Evolutionary conservation across 64 coral and sea anemone genomes (phyloP).

Genomic region (Actinia tenebrosa): DNA sequence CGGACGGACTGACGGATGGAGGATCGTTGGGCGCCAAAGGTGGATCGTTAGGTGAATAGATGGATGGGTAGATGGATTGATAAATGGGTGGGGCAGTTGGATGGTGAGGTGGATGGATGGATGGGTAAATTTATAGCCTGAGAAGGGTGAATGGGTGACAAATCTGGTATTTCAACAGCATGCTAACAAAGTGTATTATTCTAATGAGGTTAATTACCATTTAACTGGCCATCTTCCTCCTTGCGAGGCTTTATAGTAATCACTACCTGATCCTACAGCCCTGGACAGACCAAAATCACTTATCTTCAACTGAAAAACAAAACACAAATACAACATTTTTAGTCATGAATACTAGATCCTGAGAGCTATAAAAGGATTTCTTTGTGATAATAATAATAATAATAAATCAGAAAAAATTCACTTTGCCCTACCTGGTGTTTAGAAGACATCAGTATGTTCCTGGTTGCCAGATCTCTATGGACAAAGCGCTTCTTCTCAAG

Average conservation of each 20-base stretch:
- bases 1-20: no score
- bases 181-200: background rate
- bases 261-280: conserved; percentile 89
- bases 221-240: conserved; percentile 99
- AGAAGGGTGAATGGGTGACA: no score
- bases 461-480: conserved; percentile 95
- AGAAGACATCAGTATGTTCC: conserved; percentile 90
- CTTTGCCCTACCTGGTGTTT: conserved; percentile 69
- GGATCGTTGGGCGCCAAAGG: no score
- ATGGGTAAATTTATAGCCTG: no score
- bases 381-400: no score
- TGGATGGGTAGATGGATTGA: no score
- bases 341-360: background rate
- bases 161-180: no score
- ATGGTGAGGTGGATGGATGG: no score
- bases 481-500: conserved; percentile 97
- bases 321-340: background rate
- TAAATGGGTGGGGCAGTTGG: no score
- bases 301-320: conserved; percentile 80
- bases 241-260: conserved; percentile 96
- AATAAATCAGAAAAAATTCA: background rate
- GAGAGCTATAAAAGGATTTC: no score
- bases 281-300: conserved; percentile 98
- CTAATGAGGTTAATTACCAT: conserved; percentile 46
- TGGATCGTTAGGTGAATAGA: no score